phyloP scores from a whole-genome alignment of 1,140 invertebrate species.

The Brachionus sp. region DNA sequence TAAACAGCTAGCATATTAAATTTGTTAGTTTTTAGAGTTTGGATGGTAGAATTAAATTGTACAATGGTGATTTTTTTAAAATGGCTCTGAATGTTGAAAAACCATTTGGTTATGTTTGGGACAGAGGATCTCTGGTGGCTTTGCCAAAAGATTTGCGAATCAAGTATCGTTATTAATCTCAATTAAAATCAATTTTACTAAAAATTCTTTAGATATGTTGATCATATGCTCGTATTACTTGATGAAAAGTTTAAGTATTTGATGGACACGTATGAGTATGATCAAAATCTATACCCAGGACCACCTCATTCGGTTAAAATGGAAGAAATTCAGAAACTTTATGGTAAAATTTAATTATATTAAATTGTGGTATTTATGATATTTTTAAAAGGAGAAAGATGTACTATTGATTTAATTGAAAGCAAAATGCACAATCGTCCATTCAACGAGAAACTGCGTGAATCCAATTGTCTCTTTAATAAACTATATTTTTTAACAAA shows the following conservation, averaged over 20 bases:
- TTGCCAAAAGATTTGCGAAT: not conserved
- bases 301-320: conserved; percentile 18
- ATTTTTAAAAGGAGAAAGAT: not conserved
- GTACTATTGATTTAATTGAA: not conserved
- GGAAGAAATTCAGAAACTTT: conserved; percentile 6
- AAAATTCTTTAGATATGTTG: not conserved
- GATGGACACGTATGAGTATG: conserved; percentile 31
- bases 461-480: not conserved
- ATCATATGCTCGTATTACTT: not conserved
- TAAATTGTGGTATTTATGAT: not conserved
- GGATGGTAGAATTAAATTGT: not conserved
- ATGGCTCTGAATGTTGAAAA: not conserved
- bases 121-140: conserved; percentile 31
- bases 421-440: not conserved
- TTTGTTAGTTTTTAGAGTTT: not conserved
- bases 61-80: conserved; percentile 41
- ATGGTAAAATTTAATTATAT: not conserved
- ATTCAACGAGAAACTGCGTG: not conserved
- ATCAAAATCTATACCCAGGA: not conserved
- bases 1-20: not conserved
- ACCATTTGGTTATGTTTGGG: conserved; percentile 23
- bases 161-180: not conserved
- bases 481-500: conserved; percentile 22
- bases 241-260: not conserved
- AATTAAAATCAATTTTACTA: too few species aligned